phyloP scores from a whole-genome alignment of 64 coral and sea anemone species.

The Montipora capricornis region DNA sequence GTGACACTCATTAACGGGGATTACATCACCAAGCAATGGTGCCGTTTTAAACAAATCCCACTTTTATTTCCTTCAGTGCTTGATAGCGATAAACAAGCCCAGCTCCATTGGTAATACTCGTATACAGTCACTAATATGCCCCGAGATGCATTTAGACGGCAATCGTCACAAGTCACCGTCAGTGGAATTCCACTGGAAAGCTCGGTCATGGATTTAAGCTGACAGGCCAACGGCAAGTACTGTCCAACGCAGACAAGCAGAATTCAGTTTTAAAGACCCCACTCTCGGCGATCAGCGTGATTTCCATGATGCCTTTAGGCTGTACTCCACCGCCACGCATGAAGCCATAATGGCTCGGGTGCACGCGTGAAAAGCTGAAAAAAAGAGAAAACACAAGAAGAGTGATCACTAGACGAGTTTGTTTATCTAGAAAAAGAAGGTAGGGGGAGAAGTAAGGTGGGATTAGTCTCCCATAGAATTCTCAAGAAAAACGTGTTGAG shows the following conservation, averaged over 20 bases:
- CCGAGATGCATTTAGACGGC: constrained; percentile 54
- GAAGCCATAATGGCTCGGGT: constrained; percentile 38
- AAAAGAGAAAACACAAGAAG: neutral
- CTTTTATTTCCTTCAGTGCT: constrained; percentile 62
- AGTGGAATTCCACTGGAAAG: constrained; percentile 41
- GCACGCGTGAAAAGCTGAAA: constrained; percentile 5
- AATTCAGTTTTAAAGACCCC: constrained; percentile 79
- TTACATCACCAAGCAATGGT: constrained; percentile 57
- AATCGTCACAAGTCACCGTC: constrained; percentile 77
- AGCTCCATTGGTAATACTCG: constrained; percentile 82
- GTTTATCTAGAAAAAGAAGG: too few species aligned
- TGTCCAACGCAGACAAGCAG: constrained; percentile 87
- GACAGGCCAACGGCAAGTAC: constrained; percentile 75
- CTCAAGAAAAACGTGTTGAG: too few species aligned
- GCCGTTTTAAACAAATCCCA: constrained; percentile 76
- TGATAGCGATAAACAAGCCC: constrained; percentile 75
- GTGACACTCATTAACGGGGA: constrained; percentile 17
- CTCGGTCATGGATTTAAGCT: constrained; percentile 77
- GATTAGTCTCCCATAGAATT: too few species aligned
- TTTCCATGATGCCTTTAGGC: constrained; percentile 65
- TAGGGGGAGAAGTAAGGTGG: too few species aligned
- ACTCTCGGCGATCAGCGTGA: constrained; percentile 82
- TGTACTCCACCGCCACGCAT: too few species aligned
- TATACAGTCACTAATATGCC: constrained; percentile 81
- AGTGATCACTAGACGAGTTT: too few species aligned